These are phyloP conservation scores for Neoarius graeffei DNA, from an alignment of 2,113 vertebrate species.

Conservation along the genomic window DNA sequence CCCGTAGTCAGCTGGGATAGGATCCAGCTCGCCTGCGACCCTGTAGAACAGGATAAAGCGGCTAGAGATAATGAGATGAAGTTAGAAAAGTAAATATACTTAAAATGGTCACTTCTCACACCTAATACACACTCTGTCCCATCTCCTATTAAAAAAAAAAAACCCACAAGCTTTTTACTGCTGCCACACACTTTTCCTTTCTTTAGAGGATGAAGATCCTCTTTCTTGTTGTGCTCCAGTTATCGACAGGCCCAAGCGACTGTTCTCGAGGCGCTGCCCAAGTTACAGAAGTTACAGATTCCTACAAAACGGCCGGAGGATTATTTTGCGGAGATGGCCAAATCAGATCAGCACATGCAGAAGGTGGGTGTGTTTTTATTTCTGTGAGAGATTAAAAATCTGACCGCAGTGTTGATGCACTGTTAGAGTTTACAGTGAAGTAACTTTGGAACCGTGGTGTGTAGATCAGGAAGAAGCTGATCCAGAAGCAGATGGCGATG, in stretches of 20 bases:
- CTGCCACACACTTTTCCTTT: not conserved
- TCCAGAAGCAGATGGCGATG: slow-evolving; percentile 85
- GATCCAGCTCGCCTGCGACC: too few relatives aligned
- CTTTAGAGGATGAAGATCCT: too few relatives aligned
- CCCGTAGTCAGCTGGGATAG: too few relatives aligned
- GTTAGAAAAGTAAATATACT: too few relatives aligned
- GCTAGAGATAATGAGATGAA: not conserved
- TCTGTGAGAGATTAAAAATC: not conserved
- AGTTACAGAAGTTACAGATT: slow-evolving; percentile 77
- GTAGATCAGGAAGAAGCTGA: slow-evolving; percentile 87
- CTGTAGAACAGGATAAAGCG: too few relatives aligned
- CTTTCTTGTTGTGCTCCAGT: slow-evolving; percentile 63
- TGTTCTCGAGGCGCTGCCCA: slow-evolving; percentile 83
- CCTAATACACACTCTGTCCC: too few relatives aligned
- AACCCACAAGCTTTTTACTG: too few relatives aligned
- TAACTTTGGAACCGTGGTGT: not conserved
- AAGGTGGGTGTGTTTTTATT: slow-evolving; percentile 75
- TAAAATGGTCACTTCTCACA: too few relatives aligned
- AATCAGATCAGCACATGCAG: slow-evolving; percentile 97
- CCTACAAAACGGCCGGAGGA: slow-evolving; percentile 87
- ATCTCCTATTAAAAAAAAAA: too few relatives aligned
- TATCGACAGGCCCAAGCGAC: slow-evolving; percentile 92
- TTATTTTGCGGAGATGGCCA: slow-evolving; percentile 99
- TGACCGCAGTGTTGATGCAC: too few relatives aligned
- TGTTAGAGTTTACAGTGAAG: not conserved